Evolutionary conservation across 1,140 invertebrate species (phyloP), one percentile per base, ranked within the genome.

Genomic region (Bombus waltoni): DNA sequence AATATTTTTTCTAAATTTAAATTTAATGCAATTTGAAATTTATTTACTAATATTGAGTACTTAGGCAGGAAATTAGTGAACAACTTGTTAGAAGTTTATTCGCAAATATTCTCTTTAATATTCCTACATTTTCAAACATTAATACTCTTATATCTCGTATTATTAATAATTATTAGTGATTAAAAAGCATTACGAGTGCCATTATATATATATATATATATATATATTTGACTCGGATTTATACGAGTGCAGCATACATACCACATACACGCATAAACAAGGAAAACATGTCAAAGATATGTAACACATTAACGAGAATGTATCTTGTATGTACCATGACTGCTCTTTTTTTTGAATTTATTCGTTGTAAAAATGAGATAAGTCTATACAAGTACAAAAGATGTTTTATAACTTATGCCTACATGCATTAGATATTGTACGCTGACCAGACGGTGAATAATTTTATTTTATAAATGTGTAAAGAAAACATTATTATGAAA

Each of bases 61-160:
- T 47, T 62, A 47, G 68, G 32, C 35, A 25, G 66, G 68, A 72
- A 80, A 44, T 47, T 40, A 72, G 22, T 59, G 35, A 83, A 83
- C 22, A 80, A 71, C 70, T 42, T 47, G 42, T 84, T 80, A 44
- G 32, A 70, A 62, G 53, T 84, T 80, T 84, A 84, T 79, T 84
- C 83, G 83, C 83, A 84, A 84, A 84, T 84, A 84, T 84, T 84
- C 83, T 84, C 76, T 84, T 84, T 84, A 84, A 84, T 84, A 84
- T 84, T 84, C 76, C 76, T 84, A 84, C 83, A 84, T 84, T 84
- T 80, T 84, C 66, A 84, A 84, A 84, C 83, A 84, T 84, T 79
- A 84, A 84, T 84, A 84, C 75, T 84, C 82, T 84, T 84, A 79
- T 79, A 84, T 84, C 42, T 84, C 57, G 76, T 84, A 84, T 84